Conservation (phyloP, 2,888 invertebrate genomes). For the Polyommatus iphigenia region DNA sequence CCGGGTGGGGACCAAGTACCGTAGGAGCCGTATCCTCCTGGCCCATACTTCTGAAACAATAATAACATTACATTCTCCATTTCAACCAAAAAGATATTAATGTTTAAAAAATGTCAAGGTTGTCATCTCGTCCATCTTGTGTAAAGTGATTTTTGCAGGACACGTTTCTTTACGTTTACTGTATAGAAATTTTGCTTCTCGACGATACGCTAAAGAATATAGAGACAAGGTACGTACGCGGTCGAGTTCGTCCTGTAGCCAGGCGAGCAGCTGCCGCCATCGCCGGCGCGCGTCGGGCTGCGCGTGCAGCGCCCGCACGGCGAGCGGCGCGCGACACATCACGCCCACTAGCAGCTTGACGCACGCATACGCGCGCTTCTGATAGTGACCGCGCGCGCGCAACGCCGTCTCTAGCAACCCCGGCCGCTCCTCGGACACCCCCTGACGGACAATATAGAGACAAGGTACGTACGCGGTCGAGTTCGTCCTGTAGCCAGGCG, state of each 20-base stretch:
- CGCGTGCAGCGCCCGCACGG: constrained; percentile 88
- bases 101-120: too few species aligned
- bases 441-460: constrained; percentile 55
- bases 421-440: constrained; percentile 85
- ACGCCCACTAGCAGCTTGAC: constrained; percentile 96
- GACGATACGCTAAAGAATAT: neutral
- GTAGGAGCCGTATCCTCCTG: constrained; percentile 86
- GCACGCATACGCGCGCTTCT: constrained; percentile 98
- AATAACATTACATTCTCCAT: neutral
- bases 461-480: constrained; percentile 84
- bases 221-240: constrained; percentile 67
- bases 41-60: constrained; percentile 74
- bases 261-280: constrained; percentile 94
- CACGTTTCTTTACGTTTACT: too few species aligned
- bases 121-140: too few species aligned
- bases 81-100: neutral
- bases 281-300: constrained; percentile 90
- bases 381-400: constrained; percentile 95
- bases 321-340: constrained; percentile 91
- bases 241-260: constrained; percentile 97
- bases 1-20: constrained; percentile 97
- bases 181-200: too few species aligned
- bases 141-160: too few species aligned
- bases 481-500: constrained; percentile 96
- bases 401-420: constrained; percentile 96